Percentiles rank a stretch among this genome's conserved stretches.
Evolutionary conservation across 2,888 invertebrate genomes (phyloP).

Genomic region (Teinopalpus imperialis): DNA sequence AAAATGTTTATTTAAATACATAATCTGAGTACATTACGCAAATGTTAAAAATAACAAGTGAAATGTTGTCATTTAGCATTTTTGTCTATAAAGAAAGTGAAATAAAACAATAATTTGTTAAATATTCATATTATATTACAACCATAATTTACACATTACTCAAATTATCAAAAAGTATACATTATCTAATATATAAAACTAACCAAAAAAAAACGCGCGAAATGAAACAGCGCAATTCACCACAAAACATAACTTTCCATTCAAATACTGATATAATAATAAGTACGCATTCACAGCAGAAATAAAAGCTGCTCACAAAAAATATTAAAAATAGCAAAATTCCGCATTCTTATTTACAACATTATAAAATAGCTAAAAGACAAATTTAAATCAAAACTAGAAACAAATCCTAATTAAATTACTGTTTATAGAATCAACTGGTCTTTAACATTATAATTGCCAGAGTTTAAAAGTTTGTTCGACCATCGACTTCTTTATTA

Average conservation of each 20-base stretch:
- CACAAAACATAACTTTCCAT: neutral
- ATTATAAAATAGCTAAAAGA: slow-evolving; percentile 7
- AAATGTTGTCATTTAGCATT: slow-evolving; percentile 70
- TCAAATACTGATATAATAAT: slow-evolving; percentile 19
- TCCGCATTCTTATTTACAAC: slow-evolving; percentile 8
- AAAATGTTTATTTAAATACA: slow-evolving; percentile 3
- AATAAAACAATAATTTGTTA: slow-evolving; percentile 39
- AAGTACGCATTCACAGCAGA: slow-evolving; percentile 12
- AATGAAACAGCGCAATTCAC: neutral
- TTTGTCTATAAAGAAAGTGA: too few relatives aligned
- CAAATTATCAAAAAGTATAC: slow-evolving; percentile 9
- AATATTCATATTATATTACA: slow-evolving; percentile 67
- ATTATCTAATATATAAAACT: slow-evolving; percentile 6
- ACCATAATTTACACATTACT: slow-evolving; percentile 55
- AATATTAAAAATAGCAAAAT: neutral
- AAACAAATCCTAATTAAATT: slow-evolving; percentile 4
- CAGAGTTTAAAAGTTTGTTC: slow-evolving; percentile 3
- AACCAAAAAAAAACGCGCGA: neutral
- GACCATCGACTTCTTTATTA: slow-evolving; percentile 3
- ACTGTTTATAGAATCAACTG: too few relatives aligned
- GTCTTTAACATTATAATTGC: too few relatives aligned
- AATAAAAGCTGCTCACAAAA: slow-evolving; percentile 16
- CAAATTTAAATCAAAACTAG: slow-evolving; percentile 8
- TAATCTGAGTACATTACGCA: too few relatives aligned
- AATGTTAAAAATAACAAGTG: slow-evolving; percentile 71